Evolutionary conservation across 1,140 invertebrate genomes (phyloP).

Genomic region (Euschistus heros): DNA sequence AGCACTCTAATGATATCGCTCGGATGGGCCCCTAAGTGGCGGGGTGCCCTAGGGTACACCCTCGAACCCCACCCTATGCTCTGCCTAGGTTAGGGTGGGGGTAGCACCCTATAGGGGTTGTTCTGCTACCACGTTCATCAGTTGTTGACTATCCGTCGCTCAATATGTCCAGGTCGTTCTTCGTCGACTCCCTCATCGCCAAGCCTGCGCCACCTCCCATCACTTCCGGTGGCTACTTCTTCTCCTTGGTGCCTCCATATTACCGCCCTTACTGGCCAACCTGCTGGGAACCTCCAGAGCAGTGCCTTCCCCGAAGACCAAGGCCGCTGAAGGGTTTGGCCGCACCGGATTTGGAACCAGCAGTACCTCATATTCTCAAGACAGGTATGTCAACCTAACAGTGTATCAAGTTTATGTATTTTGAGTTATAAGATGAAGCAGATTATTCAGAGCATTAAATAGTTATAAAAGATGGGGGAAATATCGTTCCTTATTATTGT

Average conservation of each 20-base stretch:
- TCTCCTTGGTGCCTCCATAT: constrained; percentile 12
- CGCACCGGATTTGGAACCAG: neutral
- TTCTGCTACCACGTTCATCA: neutral
- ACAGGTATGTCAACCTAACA: neutral
- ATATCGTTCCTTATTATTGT: too few relatives aligned
- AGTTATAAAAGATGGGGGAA: too few relatives aligned
- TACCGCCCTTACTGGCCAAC: constrained; percentile 19
- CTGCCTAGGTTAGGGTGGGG: neutral
- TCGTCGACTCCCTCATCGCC: constrained; percentile 30
- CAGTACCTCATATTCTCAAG: constrained; percentile 6
- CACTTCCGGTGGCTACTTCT: constrained; percentile 19
- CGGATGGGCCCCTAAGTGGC: neutral
- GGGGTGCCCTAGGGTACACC: neutral
- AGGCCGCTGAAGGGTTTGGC: neutral
- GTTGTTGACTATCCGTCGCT: neutral
- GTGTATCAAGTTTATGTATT: neutral
- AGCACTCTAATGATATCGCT: neutral
- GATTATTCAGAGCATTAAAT: neutral
- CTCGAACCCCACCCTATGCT: neutral
- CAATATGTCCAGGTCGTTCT: constrained; percentile 29
- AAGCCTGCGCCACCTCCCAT: constrained; percentile 16
- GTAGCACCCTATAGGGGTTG: constrained; percentile 1
- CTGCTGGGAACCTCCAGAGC: constrained; percentile 16
- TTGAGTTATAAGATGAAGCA: neutral
- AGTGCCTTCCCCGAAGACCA: constrained; percentile 4